A percentile compares a stretch with the other conserved stretches of the same genome.
phyloP scores from a whole-genome alignment of 2,888 invertebrate genomes.

The Andrena bicolor region DNA sequence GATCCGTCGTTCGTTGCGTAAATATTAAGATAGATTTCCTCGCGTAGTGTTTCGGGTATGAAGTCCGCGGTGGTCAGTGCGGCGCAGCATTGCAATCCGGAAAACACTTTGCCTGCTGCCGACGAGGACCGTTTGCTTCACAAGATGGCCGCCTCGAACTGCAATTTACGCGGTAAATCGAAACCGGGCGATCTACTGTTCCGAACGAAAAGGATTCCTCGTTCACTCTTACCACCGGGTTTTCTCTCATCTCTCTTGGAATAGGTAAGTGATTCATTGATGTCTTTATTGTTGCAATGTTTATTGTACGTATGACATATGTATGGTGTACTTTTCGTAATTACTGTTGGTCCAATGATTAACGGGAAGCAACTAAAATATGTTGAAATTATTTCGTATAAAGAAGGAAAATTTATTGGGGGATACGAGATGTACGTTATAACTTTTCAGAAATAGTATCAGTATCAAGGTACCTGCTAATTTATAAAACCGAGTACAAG shows the following conservation, averaged over 20 bases:
- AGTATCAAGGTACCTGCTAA: no score
- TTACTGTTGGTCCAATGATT: not conserved
- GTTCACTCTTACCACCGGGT: not conserved
- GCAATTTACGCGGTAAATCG: constrained; percentile 23
- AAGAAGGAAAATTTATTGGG: not conserved
- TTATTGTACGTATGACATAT: not conserved
- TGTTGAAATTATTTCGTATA: no score
- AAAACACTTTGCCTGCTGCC: not conserved
- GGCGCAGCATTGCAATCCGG: not conserved
- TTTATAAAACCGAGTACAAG: not conserved
- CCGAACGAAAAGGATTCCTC: not conserved
- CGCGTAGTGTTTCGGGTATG: not conserved
- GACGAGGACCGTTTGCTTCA: not conserved
- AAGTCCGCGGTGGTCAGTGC: not conserved
- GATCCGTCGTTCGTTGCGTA: not conserved
- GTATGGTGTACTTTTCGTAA: not conserved
- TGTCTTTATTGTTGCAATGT: not conserved
- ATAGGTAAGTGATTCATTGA: not conserved
- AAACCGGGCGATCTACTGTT: not conserved
- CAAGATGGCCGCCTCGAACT: constrained; percentile 51
- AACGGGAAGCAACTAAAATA: no score
- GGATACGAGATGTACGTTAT: no score
- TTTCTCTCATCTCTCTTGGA: not conserved
- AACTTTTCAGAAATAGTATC: no score
- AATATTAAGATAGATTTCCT: not conserved